Base-by-base conservation (phyloP, 1,140 invertebrate species). In the Holotrichia oblita region DNA sequence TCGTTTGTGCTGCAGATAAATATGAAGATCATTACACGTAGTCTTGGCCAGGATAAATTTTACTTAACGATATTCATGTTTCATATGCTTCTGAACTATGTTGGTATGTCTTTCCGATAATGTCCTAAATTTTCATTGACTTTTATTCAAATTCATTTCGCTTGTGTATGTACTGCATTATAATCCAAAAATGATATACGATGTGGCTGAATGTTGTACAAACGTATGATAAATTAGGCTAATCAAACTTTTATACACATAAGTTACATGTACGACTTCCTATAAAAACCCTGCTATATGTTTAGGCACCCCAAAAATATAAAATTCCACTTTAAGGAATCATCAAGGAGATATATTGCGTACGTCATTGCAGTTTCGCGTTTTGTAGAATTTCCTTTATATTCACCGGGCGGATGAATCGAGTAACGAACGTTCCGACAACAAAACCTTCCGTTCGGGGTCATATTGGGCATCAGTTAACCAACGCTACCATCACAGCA, bases 361-460 rank as follows among this genome's bases (percentile, higher is more conserved):
- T 48, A 48, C 44, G 10, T 14, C 44, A 48, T 48, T 48, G 27
- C 27, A 34, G 2, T 27, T 34, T 64, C n/a, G 61, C 22, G 22
- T 69, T 69, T 69, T 7, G 61, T 2, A 34, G 61, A 27, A 48
- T 48, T n/a, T 3, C 61, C 22, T 24, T 27, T 24, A 69, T 34
- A 34, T 27, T 10, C 27, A 14, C 61, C 61, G 17, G 12, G 27
- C 27, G 9, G 22, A 7, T 22, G 61, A 69, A 69, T 69, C 61
- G 22, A 69, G 61, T 27, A 69, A 69, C 22, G 22, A 69, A 69
- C 61, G 61, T 69, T 69, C 61, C 22, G 12, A 69, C 61, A 69
- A 69, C 61, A 69, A 69, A 69, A 69, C 61, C 61, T 69, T 69
- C 61, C 22, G 61, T 69, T 69, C 61, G 22, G 61, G 61, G 61